A percentile compares a stretch with the other conserved stretches of the same genome.
phyloP scores from a whole-genome alignment of 2,113 vertebrate species.

The Urocynchramus pylzowi region DNA sequence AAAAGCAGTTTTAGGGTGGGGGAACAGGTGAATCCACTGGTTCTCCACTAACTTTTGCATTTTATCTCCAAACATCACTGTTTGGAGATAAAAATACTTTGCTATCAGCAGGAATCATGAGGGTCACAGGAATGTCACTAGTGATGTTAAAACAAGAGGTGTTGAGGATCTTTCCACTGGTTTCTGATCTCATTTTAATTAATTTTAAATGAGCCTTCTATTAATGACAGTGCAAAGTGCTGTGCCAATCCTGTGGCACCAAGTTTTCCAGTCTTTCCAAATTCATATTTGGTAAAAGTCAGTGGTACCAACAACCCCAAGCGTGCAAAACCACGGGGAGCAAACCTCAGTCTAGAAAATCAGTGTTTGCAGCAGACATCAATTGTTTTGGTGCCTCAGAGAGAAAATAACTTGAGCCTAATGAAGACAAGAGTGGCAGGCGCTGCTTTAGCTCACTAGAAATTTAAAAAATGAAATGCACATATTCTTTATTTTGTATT shows the following conservation, averaged over 20 bases:
- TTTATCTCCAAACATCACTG: not conserved
- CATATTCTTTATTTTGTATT: slow-evolving; percentile 28
- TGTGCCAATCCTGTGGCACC: not conserved
- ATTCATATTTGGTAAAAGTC: accelerated
- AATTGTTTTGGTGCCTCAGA: not conserved
- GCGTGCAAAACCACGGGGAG: not conserved
- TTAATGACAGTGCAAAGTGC: too few relatives aligned
- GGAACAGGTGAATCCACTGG: not conserved
- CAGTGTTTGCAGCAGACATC: not conserved
- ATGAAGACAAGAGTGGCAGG: not conserved
- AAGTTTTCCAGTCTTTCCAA: not conserved
- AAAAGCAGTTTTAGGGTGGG: not conserved
- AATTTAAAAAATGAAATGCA: not conserved
- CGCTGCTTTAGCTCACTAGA: not conserved
- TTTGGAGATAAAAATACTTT: too few relatives aligned
- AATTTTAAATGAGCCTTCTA: not conserved
- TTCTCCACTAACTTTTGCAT: not conserved
- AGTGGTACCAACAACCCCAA: not conserved
- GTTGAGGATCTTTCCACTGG: accelerated
- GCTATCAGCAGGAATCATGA: not conserved
- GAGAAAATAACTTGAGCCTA: not conserved
- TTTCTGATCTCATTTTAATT: not conserved
- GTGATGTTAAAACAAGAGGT: not conserved
- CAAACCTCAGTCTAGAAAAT: not conserved
- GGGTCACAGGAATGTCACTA: not conserved